These are phyloP conservation scores for Leptocoma aspasia DNA, from an alignment of 2,113 vertebrate genomes.

Conservation along the genomic window DNA sequence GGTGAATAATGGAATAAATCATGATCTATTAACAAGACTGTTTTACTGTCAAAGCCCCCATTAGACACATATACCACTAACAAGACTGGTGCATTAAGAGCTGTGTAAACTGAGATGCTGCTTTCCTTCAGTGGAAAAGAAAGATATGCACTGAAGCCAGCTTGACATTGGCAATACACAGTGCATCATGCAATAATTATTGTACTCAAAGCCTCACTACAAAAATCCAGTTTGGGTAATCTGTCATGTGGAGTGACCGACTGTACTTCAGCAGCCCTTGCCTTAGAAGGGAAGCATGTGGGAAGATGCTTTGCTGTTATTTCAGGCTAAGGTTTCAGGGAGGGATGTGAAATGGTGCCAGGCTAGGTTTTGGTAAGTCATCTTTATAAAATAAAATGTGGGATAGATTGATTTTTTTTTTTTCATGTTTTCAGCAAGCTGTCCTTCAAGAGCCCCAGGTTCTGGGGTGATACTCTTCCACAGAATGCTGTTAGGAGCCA, in stretches of 20 bases:
- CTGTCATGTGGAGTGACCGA: not conserved
- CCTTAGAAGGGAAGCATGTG: not conserved
- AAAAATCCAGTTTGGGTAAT: not conserved
- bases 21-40: not conserved
- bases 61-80: conserved; percentile 16
- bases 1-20: conserved; percentile 59
- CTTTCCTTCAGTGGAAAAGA: not conserved
- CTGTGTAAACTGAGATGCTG: conserved; percentile 24
- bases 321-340: conserved; percentile 4
- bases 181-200: conserved; percentile 14
- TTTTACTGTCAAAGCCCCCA: conserved; percentile 47
- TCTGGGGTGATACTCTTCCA: not conserved
- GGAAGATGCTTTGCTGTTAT: conserved; percentile 1
- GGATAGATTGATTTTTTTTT: not conserved
- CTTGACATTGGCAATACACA: not conserved
- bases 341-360: not conserved
- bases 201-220: not conserved
- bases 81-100: not conserved
- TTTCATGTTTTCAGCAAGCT: not conserved
- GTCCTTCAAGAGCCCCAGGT: not conserved
- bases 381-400: not conserved
- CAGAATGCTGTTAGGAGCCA: not conserved
- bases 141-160: not conserved
- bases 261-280: not conserved
- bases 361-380: not conserved